Conservation (phyloP, 2,113 vertebrate species). For the Carlito syrichta region DNA sequence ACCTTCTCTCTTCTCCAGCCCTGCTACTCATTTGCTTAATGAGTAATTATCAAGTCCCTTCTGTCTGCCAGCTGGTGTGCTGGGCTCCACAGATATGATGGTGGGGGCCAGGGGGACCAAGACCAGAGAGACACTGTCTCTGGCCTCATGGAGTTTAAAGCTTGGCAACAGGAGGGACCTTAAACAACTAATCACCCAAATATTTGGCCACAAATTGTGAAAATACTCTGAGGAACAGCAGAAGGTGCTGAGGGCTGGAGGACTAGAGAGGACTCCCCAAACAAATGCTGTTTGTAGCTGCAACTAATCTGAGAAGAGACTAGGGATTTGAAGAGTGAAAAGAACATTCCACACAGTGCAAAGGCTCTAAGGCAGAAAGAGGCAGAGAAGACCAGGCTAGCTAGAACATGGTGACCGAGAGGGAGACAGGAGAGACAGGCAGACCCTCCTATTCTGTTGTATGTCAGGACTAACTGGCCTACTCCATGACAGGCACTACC, state of each 20-base stretch:
- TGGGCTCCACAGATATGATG: neutral
- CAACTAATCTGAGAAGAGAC: neutral
- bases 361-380: neutral
- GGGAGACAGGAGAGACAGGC: neutral
- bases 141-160: neutral
- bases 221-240: neutral
- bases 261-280: neutral
- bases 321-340: fast-evolving
- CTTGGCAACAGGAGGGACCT: neutral
- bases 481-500: neutral
- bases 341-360: neutral
- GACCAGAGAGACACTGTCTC: neutral
- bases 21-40: neutral
- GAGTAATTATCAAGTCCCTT: neutral
- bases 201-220: neutral
- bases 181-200: neutral
- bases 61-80: neutral
- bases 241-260: neutral
- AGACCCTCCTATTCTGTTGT: neutral
- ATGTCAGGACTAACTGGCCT: fast-evolving
- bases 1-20: neutral
- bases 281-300: neutral
- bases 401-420: fast-evolving
- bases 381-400: neutral
- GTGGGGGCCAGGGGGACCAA: too few relatives aligned